Percentiles rank a stretch among this genome's conserved stretches.
These are phyloP conservation scores for Galagoides demidoff DNA, from an alignment of 2,797 vertebrate genomes.

Conservation along the genomic window DNA sequence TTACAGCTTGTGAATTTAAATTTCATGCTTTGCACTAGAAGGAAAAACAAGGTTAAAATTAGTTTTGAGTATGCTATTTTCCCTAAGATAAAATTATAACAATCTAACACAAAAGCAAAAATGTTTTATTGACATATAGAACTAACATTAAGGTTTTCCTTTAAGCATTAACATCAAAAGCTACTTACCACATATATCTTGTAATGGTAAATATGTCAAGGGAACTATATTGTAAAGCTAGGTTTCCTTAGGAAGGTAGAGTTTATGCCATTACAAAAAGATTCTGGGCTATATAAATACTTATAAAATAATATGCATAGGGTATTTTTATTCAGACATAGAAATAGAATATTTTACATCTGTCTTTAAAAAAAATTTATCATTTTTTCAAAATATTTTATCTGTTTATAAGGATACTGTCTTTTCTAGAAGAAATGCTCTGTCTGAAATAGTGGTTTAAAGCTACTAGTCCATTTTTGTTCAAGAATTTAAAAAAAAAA, in stretches of 20 bases:
- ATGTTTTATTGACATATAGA: constrained; percentile 34
- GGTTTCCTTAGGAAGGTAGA: background rate
- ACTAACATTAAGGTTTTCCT: background rate
- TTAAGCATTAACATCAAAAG: constrained; percentile 2
- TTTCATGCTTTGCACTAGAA: background rate
- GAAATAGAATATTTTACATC: constrained; percentile 2
- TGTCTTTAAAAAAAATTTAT: background rate
- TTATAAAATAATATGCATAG: constrained; percentile 3
- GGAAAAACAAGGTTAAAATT: constrained; percentile 12
- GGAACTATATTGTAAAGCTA: constrained; percentile 18
- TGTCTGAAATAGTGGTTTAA: background rate
- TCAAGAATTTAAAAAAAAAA: background rate
- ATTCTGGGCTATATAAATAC: background rate
- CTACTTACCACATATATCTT: constrained; percentile 13
- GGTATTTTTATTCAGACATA: background rate
- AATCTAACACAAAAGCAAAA: constrained; percentile 19
- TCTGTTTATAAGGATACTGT: background rate
- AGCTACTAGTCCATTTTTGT: background rate
- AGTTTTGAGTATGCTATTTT: constrained; percentile 25
- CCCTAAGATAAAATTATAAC: background rate
- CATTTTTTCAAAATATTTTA: background rate
- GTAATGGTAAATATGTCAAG: background rate
- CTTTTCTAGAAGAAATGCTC: background rate
- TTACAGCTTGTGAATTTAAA: constrained; percentile 42
- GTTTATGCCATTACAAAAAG: background rate